phyloP scores from a whole-genome alignment of 1,140 invertebrate species.

The Harpegnathos saltator region DNA sequence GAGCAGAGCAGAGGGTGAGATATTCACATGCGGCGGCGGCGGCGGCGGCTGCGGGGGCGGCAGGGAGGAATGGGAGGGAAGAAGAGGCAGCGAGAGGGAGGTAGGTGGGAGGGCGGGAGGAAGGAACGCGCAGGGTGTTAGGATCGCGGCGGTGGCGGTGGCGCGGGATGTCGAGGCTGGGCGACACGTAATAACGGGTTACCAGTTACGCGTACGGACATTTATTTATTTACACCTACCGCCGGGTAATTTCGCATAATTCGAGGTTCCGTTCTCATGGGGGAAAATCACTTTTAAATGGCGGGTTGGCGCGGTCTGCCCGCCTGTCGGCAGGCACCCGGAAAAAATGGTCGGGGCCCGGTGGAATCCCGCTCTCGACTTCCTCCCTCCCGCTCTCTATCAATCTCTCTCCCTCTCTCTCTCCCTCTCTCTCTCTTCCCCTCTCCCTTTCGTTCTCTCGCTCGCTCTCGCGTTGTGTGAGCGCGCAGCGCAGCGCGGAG shows the following conservation, averaged over 20 bases:
- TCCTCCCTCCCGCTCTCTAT: not conserved
- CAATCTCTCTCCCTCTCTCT: not conserved
- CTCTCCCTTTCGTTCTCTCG: not conserved
- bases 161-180: conserved; percentile 64
- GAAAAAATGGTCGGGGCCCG: conserved; percentile 43
- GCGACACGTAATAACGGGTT: conserved; percentile 83
- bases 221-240: conserved; percentile 82
- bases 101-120: conserved; percentile 20
- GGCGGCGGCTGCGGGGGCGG: too few species aligned
- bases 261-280: conserved; percentile 76
- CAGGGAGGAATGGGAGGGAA: not conserved
- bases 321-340: conserved; percentile 2
- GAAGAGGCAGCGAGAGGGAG: not conserved
- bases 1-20: not conserved
- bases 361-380: conserved; percentile 33
- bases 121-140: conserved; percentile 43
- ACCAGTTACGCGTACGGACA: conserved; percentile 75
- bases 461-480: not conserved
- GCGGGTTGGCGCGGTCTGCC: too few species aligned
- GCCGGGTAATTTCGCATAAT: conserved; percentile 79
- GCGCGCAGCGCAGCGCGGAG: conserved; percentile 5
- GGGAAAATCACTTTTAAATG: conserved; percentile 75
- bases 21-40: too few species aligned
- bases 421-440: conserved; percentile 11
- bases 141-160: conserved; percentile 41